Base-by-base conservation (phyloP, 2,888 invertebrate species). In the Stratiomys singularior region DNA sequence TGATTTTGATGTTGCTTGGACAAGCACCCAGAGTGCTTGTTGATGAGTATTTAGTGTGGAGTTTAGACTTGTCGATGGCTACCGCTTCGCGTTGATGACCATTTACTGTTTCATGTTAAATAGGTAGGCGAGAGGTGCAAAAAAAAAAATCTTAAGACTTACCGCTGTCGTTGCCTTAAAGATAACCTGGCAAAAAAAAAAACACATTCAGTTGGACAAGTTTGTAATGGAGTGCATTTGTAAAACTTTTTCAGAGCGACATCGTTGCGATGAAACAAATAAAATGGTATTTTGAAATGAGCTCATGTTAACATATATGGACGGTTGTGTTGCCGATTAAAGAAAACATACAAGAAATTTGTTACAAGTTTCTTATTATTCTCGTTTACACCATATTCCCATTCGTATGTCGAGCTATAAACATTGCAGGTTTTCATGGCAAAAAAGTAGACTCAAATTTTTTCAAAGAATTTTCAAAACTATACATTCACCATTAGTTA, bases 1-100 rank as follows among this genome's bases (percentile, higher is more conserved):
- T 60, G 21, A 15, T 28, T 74, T 74, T 60, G 74, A 60, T 58
- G 74, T 74, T 74, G 44, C 15, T 74, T 74, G 30, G 74, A 74
- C 58, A 74, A 74, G 74, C 37, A 60, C 74, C 58, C 74, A 37
- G 52, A 15, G 25, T 63, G 67, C 44, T 69, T 72, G n/a, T n/a
- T n/a, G 18, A 11, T 25, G 66, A 37, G 66, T 37, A 15, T 9
- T 66, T 37, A 18, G 21, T 11, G 66, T 37, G 52, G 56, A 58
- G 37, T 60, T 69, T 60, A 67, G 30, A 58, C 15, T 74, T 69
- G 25, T 46, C 47, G 74, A 58, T 74, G 72, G 30, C 72, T 74
- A 3, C 60, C 23, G 18, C 60, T 74, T 44, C 44, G 21, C 60
- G 23, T 37, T 23, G 71, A 72, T 56, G 60, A 60, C 58, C 58